Evolutionary conservation across 2,797 vertebrate genomes (phyloP).

Genomic region (Botia almorhae): DNA sequence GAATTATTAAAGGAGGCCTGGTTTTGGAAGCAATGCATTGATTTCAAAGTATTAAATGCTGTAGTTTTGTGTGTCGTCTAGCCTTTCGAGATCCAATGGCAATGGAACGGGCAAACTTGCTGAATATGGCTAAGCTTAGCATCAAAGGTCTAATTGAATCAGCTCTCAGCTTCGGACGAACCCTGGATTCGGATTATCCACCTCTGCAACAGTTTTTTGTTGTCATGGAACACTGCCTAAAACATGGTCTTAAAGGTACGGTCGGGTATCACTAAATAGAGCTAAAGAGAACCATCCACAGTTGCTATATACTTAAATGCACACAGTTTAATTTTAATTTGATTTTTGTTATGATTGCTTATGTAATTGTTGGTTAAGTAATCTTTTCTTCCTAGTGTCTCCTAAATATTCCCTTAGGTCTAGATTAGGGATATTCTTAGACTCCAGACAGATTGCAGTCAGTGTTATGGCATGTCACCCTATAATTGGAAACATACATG

Average conservation of each 20-base stretch:
- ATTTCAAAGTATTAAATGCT: background rate
- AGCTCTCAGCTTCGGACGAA: constrained; percentile 95
- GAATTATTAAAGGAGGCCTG: background rate
- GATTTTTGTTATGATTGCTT: background rate
- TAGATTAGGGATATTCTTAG: background rate
- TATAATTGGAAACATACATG: constrained; percentile 15
- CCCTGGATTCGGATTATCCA: constrained; percentile 96
- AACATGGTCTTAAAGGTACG: constrained; percentile 95
- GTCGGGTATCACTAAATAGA: background rate
- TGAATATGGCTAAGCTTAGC: constrained; percentile 98
- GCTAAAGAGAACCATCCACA: background rate
- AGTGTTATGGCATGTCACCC: background rate
- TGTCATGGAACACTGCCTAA: constrained; percentile 98
- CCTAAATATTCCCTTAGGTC: background rate
- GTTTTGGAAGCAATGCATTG: background rate
- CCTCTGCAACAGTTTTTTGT: constrained; percentile 99
- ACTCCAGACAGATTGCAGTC: background rate
- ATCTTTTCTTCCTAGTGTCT: background rate
- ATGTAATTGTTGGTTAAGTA: background rate
- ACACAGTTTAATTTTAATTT: background rate
- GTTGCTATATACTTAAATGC: no score
- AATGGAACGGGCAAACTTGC: constrained; percentile 93
- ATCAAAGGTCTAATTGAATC: constrained; percentile 99
- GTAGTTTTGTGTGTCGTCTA: constrained; percentile 61
- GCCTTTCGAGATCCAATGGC: constrained; percentile 92